A percentile compares a stretch with the other conserved stretches of the same genome.
These are phyloP conservation scores for Falco novaeseelandiae DNA, from an alignment of 2,797 vertebrate species.

Conservation along the genomic window DNA sequence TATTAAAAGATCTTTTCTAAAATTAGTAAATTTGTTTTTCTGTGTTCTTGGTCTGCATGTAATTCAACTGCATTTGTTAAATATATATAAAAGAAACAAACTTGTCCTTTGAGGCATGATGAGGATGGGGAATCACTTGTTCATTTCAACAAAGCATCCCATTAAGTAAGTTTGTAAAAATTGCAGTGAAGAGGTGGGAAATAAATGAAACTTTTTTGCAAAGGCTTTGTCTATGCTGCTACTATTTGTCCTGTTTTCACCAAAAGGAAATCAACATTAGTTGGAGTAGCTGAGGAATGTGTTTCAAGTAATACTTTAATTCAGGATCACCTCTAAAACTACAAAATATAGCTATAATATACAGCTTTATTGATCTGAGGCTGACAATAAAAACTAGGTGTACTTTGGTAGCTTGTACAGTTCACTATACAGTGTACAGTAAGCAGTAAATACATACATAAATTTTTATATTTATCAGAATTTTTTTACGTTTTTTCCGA, in stretches of 20 bases:
- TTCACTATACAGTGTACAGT: background rate
- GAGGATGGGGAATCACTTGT: background rate
- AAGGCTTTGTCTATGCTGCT: background rate
- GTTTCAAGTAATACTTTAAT: background rate
- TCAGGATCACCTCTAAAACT: background rate
- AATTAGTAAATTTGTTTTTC: background rate
- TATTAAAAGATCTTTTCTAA: background rate
- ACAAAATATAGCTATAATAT: background rate
- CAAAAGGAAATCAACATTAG: background rate
- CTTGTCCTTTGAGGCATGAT: background rate
- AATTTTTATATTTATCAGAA: background rate
- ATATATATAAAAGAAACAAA: background rate
- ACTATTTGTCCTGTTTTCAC: background rate
- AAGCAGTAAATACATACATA: background rate
- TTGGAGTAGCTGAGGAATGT: background rate
- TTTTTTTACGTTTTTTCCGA: background rate
- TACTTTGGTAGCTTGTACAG: background rate
- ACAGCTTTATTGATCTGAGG: constrained; percentile 10
- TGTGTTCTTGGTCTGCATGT: background rate
- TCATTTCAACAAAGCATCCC: background rate
- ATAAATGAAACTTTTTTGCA: background rate
- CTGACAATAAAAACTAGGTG: constrained; percentile 6
- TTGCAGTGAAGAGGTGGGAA: background rate
- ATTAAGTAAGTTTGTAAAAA: background rate
- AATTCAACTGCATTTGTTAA: background rate